Base-by-base conservation (phyloP, 2,888 invertebrate species). In the Geophilus truncorum region DNA sequence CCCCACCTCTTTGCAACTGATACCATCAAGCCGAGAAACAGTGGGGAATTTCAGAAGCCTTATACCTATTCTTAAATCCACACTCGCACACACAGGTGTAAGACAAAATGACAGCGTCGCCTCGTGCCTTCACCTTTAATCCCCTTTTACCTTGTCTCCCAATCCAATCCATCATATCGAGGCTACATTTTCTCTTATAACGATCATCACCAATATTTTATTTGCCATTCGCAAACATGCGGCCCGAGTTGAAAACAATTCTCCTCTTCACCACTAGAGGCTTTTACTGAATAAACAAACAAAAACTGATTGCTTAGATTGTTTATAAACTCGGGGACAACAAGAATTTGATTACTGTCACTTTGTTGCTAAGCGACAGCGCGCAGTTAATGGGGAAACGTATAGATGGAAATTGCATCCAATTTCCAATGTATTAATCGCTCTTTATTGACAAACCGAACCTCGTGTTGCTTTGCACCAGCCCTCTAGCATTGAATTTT, bases 1-100 rank as follows among this genome's bases (percentile, higher is more conserved):
- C 70, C 70, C 70, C 28, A 70, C 70, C 70, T 70, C 5, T 70
- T 5, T 28, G 70, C 28, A 25, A 70, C 25, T 70, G 70, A 70
- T 70, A 70, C 25, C 70, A 70, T 70, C 70, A 28, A 70, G 25
- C 10, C 10, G 18, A 23, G 70, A 70, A 70, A 70, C 70, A 70
- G 70, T 70, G 70, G 70, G 70, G 70, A 70, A 70, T 70, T 70
- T 70, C 70, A 70, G 70, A 70, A 70, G 70, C 70, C 70, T 70
- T 15, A 10, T 40, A 1, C 9, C 25, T 25, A 57, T 57, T 57
- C 57, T 21, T 70, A 25, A 70, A 70, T 70, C 70, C 70, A 70
- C 70, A 62, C 57, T 21, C 57, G 18, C 9, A 1, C 1, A 28
- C 51, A 51, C 51, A 51, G 51, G 51, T 51, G 51, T 51, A 51